Evolutionary conservation across 2,888 invertebrate species (phyloP), one percentile per base, ranked within the genome.

Genomic region (Panzeria rudis): DNA sequence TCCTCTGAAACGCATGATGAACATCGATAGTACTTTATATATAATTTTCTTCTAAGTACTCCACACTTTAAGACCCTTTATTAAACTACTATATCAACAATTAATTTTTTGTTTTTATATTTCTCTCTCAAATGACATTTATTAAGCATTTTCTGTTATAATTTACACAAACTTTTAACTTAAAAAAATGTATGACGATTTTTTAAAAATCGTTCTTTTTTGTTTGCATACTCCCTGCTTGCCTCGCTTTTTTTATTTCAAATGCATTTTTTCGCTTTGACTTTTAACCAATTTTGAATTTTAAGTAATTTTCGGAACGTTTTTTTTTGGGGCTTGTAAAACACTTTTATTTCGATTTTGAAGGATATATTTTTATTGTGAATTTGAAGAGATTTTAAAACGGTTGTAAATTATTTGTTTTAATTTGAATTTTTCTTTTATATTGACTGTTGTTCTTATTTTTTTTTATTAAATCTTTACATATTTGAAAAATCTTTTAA

Each of bases 71-170:
- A 52, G 32, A 35, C 8, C 23, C 17, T 25, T 29, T 20, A 6
- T 41, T 54, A 41, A 29, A 41, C 4, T 15, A 52, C 29, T 32
- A 17, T 13, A 13, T 20, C n/a, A 38, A n/a, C 13, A 59, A 32
- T 23, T 20, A 3, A 23, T 23, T 25, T 44, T 47, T 47, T 44
- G n/a, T 47, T 64, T 47, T 11, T 1, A 35, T 54, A 29, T 20
- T 29, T 54, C 1, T 29, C 6, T 41, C 20, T 38, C 13, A 41
- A 68, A 35, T n/a, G 25, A 81, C 52, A 73, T 73, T 80, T 73
- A 59, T 52, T 17, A 68, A 52, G 52, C 66, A 68, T 81, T 73
- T 80, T 50, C 7, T 73, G 20, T 32, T 71, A 15, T 23, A 52
- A 62, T 62, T 25, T 62, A 6, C 9, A 41, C 5, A 71, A 17